phyloP scores from a whole-genome alignment of 2,888 invertebrate genomes.

The Serrognathus titanus region DNA sequence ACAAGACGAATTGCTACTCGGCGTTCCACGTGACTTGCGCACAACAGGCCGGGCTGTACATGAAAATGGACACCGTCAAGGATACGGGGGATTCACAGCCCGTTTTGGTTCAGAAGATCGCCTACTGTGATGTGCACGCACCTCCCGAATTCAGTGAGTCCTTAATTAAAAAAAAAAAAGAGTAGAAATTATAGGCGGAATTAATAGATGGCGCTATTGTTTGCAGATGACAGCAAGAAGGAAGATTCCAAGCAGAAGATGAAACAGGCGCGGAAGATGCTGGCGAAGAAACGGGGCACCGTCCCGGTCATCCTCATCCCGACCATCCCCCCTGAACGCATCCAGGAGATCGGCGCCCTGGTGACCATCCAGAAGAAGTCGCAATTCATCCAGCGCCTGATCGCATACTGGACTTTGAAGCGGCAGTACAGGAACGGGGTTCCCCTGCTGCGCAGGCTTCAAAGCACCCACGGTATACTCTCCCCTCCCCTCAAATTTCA shows the following conservation, averaged over 20 bases:
- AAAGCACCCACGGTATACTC: slow-evolving; percentile 52
- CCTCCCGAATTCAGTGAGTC: slow-evolving; percentile 55
- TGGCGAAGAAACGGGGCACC: slow-evolving; percentile 80
- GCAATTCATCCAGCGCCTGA: slow-evolving; percentile 81
- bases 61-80: slow-evolving; percentile 94
- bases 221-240: slow-evolving; percentile 42
- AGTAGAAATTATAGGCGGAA: too few relatives aligned
- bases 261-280: slow-evolving; percentile 80
- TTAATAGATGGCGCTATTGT: neutral
- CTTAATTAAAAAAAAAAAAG: too few relatives aligned
- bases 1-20: slow-evolving; percentile 90
- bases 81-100: slow-evolving; percentile 56
- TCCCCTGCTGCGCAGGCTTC: slow-evolving; percentile 82
- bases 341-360: slow-evolving; percentile 80
- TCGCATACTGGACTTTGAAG: slow-evolving; percentile 97
- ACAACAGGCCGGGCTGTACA: slow-evolving; percentile 89
- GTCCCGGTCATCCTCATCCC: slow-evolving; percentile 92
- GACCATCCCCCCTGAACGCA: slow-evolving; percentile 83
- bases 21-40: slow-evolving; percentile 99
- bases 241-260: slow-evolving; percentile 77
- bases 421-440: slow-evolving; percentile 93
- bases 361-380: slow-evolving; percentile 72
- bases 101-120: slow-evolving; percentile 89
- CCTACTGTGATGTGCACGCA: slow-evolving; percentile 93
- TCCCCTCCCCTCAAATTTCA: too few relatives aligned